Evolutionary conservation across 1,140 invertebrate genomes (phyloP).

Genomic region (Mesaphorura yosii): DNA sequence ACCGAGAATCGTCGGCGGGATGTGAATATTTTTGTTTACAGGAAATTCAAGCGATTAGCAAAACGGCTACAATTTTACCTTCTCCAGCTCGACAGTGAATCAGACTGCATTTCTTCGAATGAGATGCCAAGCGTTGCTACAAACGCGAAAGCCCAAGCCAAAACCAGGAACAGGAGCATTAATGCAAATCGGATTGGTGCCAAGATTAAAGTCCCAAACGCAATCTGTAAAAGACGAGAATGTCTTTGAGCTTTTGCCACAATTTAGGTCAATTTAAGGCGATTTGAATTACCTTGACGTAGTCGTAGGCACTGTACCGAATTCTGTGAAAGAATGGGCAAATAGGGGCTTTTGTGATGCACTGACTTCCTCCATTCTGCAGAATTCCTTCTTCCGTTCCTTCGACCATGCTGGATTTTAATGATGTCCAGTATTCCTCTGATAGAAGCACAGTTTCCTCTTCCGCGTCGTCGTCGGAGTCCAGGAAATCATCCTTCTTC

Average conservation of each 20-base stretch:
- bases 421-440: conserved; percentile 18
- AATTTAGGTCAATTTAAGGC: background rate
- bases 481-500: background rate
- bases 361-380: no score
- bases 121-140: conserved; percentile 62
- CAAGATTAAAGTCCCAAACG: conserved; percentile 61
- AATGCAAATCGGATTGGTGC: conserved; percentile 62
- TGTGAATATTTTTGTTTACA: background rate
- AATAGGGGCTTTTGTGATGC: conserved; percentile 6
- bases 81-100: conserved; percentile 67
- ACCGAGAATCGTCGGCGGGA: background rate
- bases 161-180: conserved; percentile 58
- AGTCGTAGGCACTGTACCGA: conserved; percentile 9
- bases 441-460: conserved; percentile 2
- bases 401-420: background rate
- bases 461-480: background rate
- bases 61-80: conserved; percentile 44
- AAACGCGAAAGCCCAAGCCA: conserved; percentile 67
- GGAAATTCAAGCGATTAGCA: background rate
- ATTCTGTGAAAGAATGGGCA: conserved; percentile 25
- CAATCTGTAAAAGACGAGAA: conserved; percentile 50
- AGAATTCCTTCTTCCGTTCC: background rate
- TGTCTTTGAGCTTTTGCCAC: background rate
- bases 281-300: conserved; percentile 15
- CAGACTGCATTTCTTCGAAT: conserved; percentile 57